Evolutionary conservation across 2,888 invertebrate species (phyloP).

Genomic region (Morpho achilles): DNA sequence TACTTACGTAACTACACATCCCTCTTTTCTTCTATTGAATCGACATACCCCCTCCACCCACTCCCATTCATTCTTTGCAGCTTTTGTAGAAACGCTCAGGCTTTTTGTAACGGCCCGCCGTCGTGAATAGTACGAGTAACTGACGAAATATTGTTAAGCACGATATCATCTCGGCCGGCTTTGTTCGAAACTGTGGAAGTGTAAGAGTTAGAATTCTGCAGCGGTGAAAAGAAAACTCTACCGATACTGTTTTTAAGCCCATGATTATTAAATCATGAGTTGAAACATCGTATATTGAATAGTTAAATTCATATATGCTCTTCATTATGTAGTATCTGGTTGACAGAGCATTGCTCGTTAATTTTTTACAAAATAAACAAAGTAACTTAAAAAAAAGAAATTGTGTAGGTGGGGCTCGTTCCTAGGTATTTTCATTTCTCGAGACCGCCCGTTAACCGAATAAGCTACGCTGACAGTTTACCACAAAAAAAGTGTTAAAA

Average conservation of each 20-base stretch:
- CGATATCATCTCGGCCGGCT: conserved; percentile 45
- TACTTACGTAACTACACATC: conserved; percentile 66
- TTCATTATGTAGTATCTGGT: no score
- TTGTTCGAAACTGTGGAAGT: conserved; percentile 25
- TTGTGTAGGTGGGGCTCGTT: no score
- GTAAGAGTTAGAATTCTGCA: conserved; percentile 15
- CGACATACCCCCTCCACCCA: conserved; percentile 51
- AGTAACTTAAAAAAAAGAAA: no score
- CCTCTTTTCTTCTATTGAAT: conserved; percentile 67
- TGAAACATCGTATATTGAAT: no score
- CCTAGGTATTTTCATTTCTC: no score
- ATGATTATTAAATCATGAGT: no score
- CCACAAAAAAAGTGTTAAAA: no score
- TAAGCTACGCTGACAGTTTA: no score
- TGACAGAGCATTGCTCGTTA: no score
- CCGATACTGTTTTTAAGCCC: background rate
- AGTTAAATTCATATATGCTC: no score
- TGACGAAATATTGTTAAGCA: conserved; percentile 68
- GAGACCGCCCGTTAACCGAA: no score
- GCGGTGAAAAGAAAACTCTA: conserved; percentile 5
- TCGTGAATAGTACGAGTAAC: conserved; percentile 53
- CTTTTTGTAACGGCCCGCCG: conserved; percentile 65
- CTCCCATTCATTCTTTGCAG: conserved; percentile 71
- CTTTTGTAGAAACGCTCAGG: conserved; percentile 67
- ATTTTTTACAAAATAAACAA: no score